A percentile compares a stretch with the other conserved stretches of the same genome.
phyloP scores from a whole-genome alignment of 2,113 vertebrate genomes.

The Erinaceus europaeus region DNA sequence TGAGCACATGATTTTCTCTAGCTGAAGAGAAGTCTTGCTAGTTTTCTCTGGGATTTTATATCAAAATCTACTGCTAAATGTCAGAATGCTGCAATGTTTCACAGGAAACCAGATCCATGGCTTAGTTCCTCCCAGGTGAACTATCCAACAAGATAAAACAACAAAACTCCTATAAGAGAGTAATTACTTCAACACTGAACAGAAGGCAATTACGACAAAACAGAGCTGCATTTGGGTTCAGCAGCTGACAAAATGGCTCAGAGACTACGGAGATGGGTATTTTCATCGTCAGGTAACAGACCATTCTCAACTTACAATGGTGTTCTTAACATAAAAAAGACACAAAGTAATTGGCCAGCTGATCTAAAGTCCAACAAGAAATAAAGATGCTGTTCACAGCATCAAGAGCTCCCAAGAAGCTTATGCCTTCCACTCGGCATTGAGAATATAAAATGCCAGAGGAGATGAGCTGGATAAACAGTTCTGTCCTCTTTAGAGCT shows the following conservation, averaged over 20 bases:
- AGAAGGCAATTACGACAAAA: slow-evolving; percentile 33
- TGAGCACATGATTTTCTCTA: background rate
- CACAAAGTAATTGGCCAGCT: background rate
- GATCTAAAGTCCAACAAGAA: background rate
- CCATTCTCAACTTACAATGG: background rate
- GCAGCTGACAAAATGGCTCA: background rate
- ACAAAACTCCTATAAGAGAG: background rate
- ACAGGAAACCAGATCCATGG: background rate
- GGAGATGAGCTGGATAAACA: slow-evolving; percentile 37
- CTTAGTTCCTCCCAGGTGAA: background rate
- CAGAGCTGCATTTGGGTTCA: slow-evolving; percentile 4
- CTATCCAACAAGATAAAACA: background rate
- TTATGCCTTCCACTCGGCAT: background rate
- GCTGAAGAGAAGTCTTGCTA: background rate
- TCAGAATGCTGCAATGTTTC: background rate
- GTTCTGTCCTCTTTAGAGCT: background rate
- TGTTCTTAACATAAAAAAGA: background rate
- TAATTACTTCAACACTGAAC: slow-evolving; percentile 18
- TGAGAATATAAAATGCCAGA: background rate
- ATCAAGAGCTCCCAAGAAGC: slow-evolving; percentile 39
- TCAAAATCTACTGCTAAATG: background rate
- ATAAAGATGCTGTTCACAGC: background rate
- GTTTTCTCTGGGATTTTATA: background rate
- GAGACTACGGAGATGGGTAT: background rate
- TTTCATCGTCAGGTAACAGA: background rate